These are phyloP conservation scores for Apostichopus californicus DNA, from an alignment of 35 echinoderm and acorn worm genomes.

Conservation along the genomic window DNA sequence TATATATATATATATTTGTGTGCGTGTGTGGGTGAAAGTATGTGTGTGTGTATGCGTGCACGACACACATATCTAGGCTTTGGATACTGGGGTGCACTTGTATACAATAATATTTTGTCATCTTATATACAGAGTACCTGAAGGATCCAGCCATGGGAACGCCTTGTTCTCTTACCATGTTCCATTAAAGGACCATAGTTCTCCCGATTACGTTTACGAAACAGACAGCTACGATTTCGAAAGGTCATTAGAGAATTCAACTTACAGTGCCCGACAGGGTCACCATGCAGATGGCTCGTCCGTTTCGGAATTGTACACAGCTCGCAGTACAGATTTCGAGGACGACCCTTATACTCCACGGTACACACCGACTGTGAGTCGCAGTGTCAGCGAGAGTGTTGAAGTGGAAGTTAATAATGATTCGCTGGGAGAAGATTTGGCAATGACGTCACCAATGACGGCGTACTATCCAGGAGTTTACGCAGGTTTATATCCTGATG, in stretches of 20 bases:
- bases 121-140: not conserved
- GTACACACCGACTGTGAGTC: conserved; percentile 28
- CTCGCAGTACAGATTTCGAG: conserved; percentile 17
- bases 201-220: not conserved
- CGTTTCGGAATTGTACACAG: not conserved
- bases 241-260: not conserved
- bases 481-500: not conserved
- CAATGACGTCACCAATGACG: not conserved
- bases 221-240: not conserved
- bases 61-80: too few relatives aligned
- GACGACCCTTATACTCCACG: conserved; percentile 6
- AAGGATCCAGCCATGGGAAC: not conserved
- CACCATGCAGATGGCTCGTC: not conserved
- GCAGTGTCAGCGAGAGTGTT: conserved; percentile 17
- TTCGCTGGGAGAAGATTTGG: not conserved
- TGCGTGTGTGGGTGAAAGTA: too few relatives aligned
- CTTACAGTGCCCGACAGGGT: not conserved
- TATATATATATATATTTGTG: too few relatives aligned
- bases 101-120: too few relatives aligned
- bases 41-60: too few relatives aligned
- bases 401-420: not conserved
- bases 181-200: not conserved
- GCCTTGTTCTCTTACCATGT: not conserved
- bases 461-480: not conserved
- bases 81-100: too few relatives aligned